A percentile compares a stretch with the other conserved stretches of the same genome.
Conservation (phyloP, 2,113 vertebrate species). For the Calyptomena viridis region DNA sequence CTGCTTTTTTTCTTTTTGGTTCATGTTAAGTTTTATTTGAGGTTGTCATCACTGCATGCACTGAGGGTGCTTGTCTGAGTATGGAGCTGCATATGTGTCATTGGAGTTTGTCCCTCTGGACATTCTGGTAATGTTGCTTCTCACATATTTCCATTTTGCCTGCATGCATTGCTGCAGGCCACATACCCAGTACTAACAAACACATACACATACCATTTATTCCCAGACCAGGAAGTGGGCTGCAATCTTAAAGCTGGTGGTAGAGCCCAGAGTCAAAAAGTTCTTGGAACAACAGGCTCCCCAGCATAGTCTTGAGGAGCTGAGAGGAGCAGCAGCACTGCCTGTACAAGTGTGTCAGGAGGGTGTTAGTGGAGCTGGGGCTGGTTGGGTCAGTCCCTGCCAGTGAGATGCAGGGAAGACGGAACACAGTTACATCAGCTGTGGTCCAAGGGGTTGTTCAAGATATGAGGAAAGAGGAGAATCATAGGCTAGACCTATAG, state of each 20-base stretch:
- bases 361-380: background rate
- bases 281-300: background rate
- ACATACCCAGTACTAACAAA: background rate
- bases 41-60: background rate
- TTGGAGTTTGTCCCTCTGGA: background rate
- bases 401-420: background rate
- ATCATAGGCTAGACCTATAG: background rate
- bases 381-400: background rate
- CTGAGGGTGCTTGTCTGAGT: background rate
- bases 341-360: background rate
- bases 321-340: background rate
- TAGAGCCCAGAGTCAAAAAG: background rate
- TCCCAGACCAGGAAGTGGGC: background rate
- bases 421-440: background rate
- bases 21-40: background rate
- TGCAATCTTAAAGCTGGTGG: background rate
- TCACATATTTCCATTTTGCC: background rate
- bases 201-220: background rate
- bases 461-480: background rate
- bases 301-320: background rate
- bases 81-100: background rate
- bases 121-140: background rate
- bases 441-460: background rate
- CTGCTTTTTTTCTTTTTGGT: background rate
- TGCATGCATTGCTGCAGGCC: background rate